Conservation (phyloP, 1,140 invertebrate genomes). For the Brachionus paranguensis region DNA sequence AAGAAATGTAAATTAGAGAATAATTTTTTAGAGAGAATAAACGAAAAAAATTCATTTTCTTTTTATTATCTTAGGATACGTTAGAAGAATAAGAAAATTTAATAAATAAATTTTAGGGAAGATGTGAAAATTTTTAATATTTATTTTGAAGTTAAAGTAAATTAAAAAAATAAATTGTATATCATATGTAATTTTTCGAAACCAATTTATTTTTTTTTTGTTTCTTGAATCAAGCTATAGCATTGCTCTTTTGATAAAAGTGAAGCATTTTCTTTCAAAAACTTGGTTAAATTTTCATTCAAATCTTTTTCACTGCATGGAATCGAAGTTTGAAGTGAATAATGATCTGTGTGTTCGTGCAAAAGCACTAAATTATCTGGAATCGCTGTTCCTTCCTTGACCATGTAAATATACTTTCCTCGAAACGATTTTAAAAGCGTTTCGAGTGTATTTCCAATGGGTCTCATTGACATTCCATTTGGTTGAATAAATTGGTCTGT, state of each 20-base stretch:
- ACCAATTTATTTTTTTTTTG: neutral
- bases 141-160: neutral
- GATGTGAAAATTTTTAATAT: neutral
- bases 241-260: neutral
- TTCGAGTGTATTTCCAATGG: neutral
- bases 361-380: neutral
- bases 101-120: too few species aligned
- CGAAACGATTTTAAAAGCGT: neutral
- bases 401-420: neutral
- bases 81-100: too few species aligned
- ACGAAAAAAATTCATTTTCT: too few species aligned
- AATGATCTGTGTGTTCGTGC: neutral
- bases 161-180: neutral
- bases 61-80: too few species aligned
- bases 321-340: neutral
- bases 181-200: neutral
- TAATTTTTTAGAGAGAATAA: too few species aligned
- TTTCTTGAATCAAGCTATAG: neutral
- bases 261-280: neutral
- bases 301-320: neutral
- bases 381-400: neutral
- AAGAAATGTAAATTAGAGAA: too few species aligned
- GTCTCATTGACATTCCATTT: slow-evolving; percentile 5
- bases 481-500: neutral
- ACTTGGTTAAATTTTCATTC: neutral